Percentiles rank a stretch among this genome's conserved stretches.
Evolutionary conservation across 2,888 invertebrate species (phyloP).

Genomic region (Vesta saturnalis): DNA sequence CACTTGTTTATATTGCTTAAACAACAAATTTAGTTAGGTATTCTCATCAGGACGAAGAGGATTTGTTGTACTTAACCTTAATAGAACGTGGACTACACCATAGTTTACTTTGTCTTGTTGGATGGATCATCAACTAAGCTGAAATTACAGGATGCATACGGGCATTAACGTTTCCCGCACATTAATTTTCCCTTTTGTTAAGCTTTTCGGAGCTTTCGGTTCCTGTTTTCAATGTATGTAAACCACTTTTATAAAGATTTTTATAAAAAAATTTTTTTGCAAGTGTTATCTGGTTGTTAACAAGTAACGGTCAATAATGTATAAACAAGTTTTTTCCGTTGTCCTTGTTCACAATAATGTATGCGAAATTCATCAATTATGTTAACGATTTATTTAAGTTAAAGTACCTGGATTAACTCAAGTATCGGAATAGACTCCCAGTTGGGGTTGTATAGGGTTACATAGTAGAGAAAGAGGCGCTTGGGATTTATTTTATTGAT

Average conservation of each 20-base stretch:
- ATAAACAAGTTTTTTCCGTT: neutral
- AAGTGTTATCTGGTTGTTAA: neutral
- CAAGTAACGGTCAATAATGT: neutral
- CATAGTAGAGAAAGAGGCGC: neutral
- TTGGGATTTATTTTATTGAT: constrained; percentile 5
- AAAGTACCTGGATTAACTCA: neutral
- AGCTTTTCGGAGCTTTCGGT: constrained; percentile 9
- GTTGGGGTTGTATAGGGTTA: constrained; percentile 6
- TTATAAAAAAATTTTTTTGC: neutral
- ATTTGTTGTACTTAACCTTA: constrained; percentile 30
- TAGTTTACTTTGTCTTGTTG: constrained; percentile 23
- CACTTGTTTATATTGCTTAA: constrained; percentile 24
- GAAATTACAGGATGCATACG: constrained; percentile 21
- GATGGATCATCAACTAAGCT: constrained; percentile 16
- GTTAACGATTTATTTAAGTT: constrained; percentile 9
- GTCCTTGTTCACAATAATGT: neutral
- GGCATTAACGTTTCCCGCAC: constrained; percentile 15
- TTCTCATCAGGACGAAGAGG: constrained; percentile 22
- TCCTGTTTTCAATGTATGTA: constrained; percentile 15
- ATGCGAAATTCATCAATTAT: neutral
- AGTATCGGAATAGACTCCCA: neutral
- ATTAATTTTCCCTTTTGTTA: constrained; percentile 15
- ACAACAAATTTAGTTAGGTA: constrained; percentile 25
- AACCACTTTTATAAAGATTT: constrained; percentile 3
- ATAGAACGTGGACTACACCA: constrained; percentile 22